phyloP scores from a whole-genome alignment of 2,113 vertebrate genomes.

The Falcunculus frontatus region DNA sequence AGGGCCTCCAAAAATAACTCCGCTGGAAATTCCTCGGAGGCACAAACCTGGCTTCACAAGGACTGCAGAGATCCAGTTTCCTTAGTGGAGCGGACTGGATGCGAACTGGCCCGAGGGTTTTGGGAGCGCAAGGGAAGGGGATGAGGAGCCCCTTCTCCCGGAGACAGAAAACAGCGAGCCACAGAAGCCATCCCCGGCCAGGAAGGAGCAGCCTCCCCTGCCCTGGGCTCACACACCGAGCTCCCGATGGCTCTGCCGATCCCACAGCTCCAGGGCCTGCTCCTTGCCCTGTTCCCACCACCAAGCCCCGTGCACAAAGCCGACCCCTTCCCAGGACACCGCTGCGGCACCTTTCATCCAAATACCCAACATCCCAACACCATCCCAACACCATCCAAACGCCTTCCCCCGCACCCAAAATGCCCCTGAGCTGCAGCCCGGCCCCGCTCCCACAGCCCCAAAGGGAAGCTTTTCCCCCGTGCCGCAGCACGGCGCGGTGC shows the following conservation, averaged over 20 bases:
- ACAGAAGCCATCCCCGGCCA: accelerated
- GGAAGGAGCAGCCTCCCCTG: not conserved
- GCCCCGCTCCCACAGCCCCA: accelerated
- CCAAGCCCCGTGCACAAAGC: accelerated
- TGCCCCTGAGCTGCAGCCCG: accelerated
- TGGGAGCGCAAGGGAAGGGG: accelerated
- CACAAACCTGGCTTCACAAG: not conserved
- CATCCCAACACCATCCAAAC: not conserved
- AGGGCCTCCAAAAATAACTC: conserved; percentile 56
- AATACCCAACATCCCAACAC: not conserved
- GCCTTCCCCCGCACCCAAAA: not conserved
- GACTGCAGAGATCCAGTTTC: conserved; percentile 49
- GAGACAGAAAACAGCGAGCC: accelerated
- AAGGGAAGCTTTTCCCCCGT: accelerated
- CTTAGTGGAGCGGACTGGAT: not conserved
- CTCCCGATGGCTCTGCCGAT: accelerated
- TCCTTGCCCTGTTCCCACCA: accelerated
- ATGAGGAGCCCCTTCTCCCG: not conserved
- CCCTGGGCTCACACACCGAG: not conserved
- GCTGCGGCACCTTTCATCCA: not conserved
- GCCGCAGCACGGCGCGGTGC: not conserved
- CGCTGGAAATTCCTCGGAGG: conserved; percentile 34
- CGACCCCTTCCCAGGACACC: not conserved
- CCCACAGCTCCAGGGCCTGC: not conserved
- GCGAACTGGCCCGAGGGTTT: accelerated